Evolutionary conservation across 1,140 invertebrate species (phyloP), one percentile per base, ranked within the genome.

Genomic region (Triops longicaudatus): DNA sequence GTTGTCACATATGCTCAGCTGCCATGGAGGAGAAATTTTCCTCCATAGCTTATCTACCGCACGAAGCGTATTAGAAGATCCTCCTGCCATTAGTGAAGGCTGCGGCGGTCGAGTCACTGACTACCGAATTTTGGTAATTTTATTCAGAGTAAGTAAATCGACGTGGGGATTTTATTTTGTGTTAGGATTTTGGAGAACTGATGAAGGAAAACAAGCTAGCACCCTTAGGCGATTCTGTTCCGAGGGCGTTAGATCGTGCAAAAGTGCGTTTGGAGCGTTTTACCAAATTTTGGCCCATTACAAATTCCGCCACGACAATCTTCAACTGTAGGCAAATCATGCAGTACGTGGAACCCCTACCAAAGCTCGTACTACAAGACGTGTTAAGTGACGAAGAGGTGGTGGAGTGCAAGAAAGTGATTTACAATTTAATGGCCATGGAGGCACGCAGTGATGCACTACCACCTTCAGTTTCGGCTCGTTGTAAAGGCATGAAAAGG

Each of bases 1-100:
- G 0, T 93, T 95, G 50, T 97, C 95, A 10, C 96, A 98, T 85
- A 90, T 98, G 82, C 82, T 99, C 73, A 93, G 95, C 0, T 92
- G 94, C 2, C 96, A 98, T 81, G 95, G 94, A 2, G 96, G 95
- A 3, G 96, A 98, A 86, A 95, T 99, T 80, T 98, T 96, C 85
- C 95, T 98, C 79, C 96, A 98, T 80, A 93, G 94, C 2, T 85
- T 98, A 42, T 91, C 91, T 22, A 95, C 93, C 0, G 87, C 89
- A 6, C 88, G 95, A 72, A 95, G 93, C 72, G 91, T 96, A 5
- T 87, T 98, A 73, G 97, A 98, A 84, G 96, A 98, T 85, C 94
- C 95, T 7, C 96, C 96, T 0, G 95, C 95, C 0, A 96, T 98
- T 37, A 95, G 91, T 77, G 96, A 98, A 85, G 96, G 96, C 0